A percentile compares a stretch with the other conserved stretches of the same genome.
Conservation (phyloP, 2,888 invertebrate genomes). For the Apeira syringaria region DNA sequence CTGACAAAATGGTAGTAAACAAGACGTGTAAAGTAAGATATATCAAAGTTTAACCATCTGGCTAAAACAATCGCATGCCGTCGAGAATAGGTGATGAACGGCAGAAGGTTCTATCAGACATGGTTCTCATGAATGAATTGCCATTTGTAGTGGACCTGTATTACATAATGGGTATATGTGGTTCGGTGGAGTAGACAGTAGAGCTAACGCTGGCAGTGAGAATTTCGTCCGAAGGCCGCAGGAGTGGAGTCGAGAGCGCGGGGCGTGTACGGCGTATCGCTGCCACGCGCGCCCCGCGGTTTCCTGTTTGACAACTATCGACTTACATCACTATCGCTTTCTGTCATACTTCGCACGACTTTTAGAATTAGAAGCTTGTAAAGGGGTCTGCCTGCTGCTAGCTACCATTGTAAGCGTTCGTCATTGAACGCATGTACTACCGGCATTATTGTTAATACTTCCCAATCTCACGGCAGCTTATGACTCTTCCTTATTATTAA, state of each 20-base stretch:
- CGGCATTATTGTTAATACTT: conserved; percentile 68
- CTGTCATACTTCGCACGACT: conserved; percentile 72
- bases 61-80: conserved; percentile 36
- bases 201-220: conserved; percentile 51
- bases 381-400: conserved; percentile 78
- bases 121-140: conserved; percentile 71
- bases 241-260: conserved; percentile 67
- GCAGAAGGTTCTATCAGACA: conserved; percentile 47
- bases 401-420: conserved; percentile 61
- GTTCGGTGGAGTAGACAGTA: conserved; percentile 29
- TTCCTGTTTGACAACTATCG: conserved; percentile 83
- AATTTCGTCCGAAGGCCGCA: conserved; percentile 56
- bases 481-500: conserved; percentile 66
- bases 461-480: conserved; percentile 58
- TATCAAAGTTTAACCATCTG: conserved; percentile 28
- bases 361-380: conserved; percentile 78
- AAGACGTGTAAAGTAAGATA: no score
- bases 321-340: conserved; percentile 82
- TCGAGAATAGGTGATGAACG: conserved; percentile 47
- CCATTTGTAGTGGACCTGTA: conserved; percentile 62
- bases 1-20: conserved; percentile 37
- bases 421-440: conserved; percentile 66
- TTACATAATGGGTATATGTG: conserved; percentile 72
- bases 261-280: conserved; percentile 66
- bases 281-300: conserved; percentile 75